Evolutionary conservation across 1,140 invertebrate genomes (phyloP).

Genomic region (Achatina immaculata): DNA sequence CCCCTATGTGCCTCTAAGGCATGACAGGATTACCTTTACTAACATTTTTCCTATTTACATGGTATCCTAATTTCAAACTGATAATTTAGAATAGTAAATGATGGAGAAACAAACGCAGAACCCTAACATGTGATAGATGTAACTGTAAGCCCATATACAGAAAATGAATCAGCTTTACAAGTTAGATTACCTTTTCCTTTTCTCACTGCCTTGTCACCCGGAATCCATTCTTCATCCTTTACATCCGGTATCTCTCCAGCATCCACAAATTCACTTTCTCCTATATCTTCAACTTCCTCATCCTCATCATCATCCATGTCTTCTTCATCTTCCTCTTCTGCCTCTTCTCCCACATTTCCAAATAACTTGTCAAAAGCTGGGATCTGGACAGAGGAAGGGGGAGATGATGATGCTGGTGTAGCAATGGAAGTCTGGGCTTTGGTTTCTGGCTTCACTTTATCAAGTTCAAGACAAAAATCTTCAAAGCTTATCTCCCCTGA

Average conservation of each 20-base stretch:
- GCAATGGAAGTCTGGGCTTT: not conserved
- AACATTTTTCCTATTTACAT: too few species aligned
- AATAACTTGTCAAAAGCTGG: slow-evolving; percentile 21
- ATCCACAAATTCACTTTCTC: slow-evolving; percentile 16
- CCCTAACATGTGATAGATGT: too few species aligned
- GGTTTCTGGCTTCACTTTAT: not conserved
- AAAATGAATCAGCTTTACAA: too few species aligned
- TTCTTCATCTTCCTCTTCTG: slow-evolving; percentile 12
- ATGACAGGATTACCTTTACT: too few species aligned
- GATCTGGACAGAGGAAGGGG: not conserved
- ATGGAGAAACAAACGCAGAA: too few species aligned
- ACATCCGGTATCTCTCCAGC: slow-evolving; percentile 1
- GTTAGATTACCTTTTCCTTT: slow-evolving; percentile 5
- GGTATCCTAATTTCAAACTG: too few species aligned
- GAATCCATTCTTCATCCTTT: slow-evolving; percentile 24
- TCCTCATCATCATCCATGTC: not conserved
- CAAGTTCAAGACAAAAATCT: slow-evolving; percentile 25
- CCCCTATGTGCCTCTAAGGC: too few species aligned
- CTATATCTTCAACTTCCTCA: not conserved
- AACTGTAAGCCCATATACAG: too few species aligned
- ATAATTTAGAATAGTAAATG: too few species aligned
- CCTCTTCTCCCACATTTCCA: not conserved
- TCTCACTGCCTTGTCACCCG: not conserved
- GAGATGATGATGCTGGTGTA: not conserved
- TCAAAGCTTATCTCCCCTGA: slow-evolving; percentile 30